These are phyloP conservation scores for Drosophila sordidapex DNA, from an alignment of 2,888 invertebrate genomes.

Conservation along the genomic window DNA sequence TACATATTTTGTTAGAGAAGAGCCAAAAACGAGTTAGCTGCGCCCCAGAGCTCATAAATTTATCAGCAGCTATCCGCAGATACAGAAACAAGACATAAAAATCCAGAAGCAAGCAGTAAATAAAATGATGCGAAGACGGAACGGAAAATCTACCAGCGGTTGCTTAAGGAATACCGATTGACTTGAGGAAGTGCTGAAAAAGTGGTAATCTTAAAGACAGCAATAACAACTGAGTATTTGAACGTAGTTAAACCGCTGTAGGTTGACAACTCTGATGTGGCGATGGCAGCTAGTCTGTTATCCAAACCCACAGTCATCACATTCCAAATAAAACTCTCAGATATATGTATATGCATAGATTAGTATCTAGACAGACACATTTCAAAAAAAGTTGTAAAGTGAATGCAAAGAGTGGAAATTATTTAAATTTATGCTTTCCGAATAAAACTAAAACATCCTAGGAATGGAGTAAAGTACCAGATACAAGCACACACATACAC, in stretches of 20 bases:
- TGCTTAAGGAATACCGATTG: background rate
- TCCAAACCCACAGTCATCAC: constrained; percentile 17
- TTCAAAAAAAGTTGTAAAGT: constrained; percentile 48
- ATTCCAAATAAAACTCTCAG: constrained; percentile 21
- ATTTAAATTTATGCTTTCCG: constrained; percentile 74
- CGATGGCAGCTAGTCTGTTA: constrained; percentile 1
- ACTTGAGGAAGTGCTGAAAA: background rate
- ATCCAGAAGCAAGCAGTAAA: constrained; percentile 5
- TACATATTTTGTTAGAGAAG: background rate
- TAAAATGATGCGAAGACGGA: constrained; percentile 5
- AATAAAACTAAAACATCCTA: constrained; percentile 34
- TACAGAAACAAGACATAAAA: constrained; percentile 40
- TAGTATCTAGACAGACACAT: constrained; percentile 34
- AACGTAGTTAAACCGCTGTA: background rate
- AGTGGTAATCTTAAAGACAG: background rate
- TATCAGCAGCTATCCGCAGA: constrained; percentile 37
- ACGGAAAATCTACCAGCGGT: background rate
- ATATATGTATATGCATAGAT: constrained; percentile 14
- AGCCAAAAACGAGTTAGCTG: constrained; percentile 16
- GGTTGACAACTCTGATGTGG: constrained; percentile 24
- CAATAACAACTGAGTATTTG: background rate
- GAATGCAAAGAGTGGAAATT: constrained; percentile 60
- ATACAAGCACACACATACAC: background rate
- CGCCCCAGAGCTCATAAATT: constrained; percentile 45
- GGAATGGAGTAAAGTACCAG: constrained; percentile 35